Conservation (phyloP, 2,797 vertebrate species). For the Phataginus tricuspis region DNA sequence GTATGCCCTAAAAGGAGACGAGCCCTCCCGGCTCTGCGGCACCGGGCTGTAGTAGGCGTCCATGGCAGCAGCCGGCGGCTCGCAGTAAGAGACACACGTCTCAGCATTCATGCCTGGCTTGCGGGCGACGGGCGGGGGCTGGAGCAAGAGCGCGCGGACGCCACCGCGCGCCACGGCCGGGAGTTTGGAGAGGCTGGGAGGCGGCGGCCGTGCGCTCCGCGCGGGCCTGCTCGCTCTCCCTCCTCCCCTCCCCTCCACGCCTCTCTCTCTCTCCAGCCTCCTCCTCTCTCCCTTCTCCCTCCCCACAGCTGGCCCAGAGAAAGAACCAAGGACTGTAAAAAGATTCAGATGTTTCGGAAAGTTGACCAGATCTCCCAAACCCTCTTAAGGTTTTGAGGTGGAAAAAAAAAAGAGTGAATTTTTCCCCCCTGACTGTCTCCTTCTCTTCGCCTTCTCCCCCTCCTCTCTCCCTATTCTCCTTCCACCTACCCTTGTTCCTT, state of each 20-base stretch:
- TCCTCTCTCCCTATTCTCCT: conserved; percentile 15
- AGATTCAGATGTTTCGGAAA: conserved; percentile 95
- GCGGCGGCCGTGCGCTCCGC: conserved; percentile 28
- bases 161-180: conserved; percentile 70
- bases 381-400: conserved; percentile 89
- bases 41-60: conserved; percentile 98
- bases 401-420: conserved; percentile 80
- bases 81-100: conserved; percentile 96
- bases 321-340: conserved; percentile 86
- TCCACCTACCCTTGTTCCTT: neutral
- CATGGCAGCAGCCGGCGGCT: conserved; percentile 98
- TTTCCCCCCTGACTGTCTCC: neutral
- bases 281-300: conserved; percentile 57
- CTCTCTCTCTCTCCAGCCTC: conserved; percentile 58
- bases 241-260: neutral
- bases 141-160: conserved; percentile 71
- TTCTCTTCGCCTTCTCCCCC: neutral
- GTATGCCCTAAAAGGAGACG: conserved; percentile 96
- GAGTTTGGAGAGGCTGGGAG: conserved; percentile 62
- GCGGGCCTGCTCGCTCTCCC: conserved; percentile 8
- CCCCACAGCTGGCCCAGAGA: conserved; percentile 89
- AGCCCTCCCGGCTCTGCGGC: conserved; percentile 93
- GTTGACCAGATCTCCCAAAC: conserved; percentile 91
- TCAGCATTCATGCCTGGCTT: conserved; percentile 96
- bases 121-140: conserved; percentile 83